These are phyloP conservation scores for Columbina picui DNA, from an alignment of 2,113 vertebrate genomes.

Conservation along the genomic window DNA sequence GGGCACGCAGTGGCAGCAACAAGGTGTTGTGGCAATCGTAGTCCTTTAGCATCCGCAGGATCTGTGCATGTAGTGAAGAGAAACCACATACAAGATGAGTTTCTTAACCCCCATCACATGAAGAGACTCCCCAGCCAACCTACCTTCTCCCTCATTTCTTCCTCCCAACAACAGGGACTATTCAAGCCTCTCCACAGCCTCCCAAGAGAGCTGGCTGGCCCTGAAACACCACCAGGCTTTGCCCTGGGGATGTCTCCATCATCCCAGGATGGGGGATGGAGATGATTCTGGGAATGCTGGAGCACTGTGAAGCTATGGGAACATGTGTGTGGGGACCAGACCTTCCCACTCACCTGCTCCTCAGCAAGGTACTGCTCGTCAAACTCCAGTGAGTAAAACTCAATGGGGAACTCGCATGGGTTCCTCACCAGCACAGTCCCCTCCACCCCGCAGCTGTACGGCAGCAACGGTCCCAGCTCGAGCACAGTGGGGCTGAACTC, in stretches of 20 bases:
- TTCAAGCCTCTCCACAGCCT: neutral
- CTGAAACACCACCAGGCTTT: neutral
- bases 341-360: constrained; percentile 80
- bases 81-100: neutral
- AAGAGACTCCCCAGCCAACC: neutral
- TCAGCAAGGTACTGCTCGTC: constrained; percentile 87
- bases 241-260: neutral
- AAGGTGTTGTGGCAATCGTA: constrained; percentile 78
- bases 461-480: constrained; percentile 82
- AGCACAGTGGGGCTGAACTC: constrained; percentile 78
- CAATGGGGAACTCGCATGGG: constrained; percentile 85
- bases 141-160: neutral
- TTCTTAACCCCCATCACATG: neutral
- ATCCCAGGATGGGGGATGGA: neutral
- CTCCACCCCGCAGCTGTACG: constrained; percentile 63
- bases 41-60: constrained; percentile 79
- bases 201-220: neutral
- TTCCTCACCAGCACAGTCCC: constrained; percentile 83
- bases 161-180: neutral
- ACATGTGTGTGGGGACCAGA: rapidly evolving
- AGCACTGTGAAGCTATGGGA: neutral
- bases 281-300: neutral
- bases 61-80: constrained; percentile 47
- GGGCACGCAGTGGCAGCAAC: constrained; percentile 82
- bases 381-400: constrained; percentile 91